These are phyloP conservation scores for Pheosia gnoma DNA, from an alignment of 2,888 invertebrate genomes.

Conservation along the genomic window DNA sequence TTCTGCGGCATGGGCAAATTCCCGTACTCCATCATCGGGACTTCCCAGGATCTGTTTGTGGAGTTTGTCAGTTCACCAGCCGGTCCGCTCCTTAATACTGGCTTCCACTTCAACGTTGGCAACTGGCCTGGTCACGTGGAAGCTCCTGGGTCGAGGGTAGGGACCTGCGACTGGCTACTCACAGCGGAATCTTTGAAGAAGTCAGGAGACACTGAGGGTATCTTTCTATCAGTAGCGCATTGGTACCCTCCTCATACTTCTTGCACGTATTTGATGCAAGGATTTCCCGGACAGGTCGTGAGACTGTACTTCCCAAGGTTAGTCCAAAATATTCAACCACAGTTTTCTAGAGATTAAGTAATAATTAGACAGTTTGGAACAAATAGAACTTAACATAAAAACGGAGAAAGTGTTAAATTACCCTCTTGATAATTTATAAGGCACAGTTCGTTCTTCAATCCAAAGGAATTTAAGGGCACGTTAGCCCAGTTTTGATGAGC, in stretches of 20 bases:
- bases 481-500: too few relatives aligned
- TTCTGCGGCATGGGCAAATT: constrained; percentile 97
- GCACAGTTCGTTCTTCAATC: too few relatives aligned
- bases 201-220: constrained; percentile 93
- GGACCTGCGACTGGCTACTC: constrained; percentile 94
- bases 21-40: constrained; percentile 96
- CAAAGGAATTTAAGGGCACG: too few relatives aligned
- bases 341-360: neutral
- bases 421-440: too few relatives aligned
- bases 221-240: constrained; percentile 95
- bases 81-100: constrained; percentile 94
- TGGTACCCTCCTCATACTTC: constrained; percentile 98
- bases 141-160: constrained; percentile 93
- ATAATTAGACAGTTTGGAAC: too few relatives aligned
- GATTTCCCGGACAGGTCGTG: constrained; percentile 93
- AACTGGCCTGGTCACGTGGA: constrained; percentile 97
- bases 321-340: constrained; percentile 21
- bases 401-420: too few relatives aligned
- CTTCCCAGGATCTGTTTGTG: constrained; percentile 94
- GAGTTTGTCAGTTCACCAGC: constrained; percentile 95
- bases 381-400: too few relatives aligned
- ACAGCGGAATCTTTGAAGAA: constrained; percentile 91
- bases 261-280: constrained; percentile 95
- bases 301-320: constrained; percentile 95
- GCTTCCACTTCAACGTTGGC: constrained; percentile 97